phyloP scores from a whole-genome alignment of 2,797 vertebrate species.

The Poecilia wingei region DNA sequence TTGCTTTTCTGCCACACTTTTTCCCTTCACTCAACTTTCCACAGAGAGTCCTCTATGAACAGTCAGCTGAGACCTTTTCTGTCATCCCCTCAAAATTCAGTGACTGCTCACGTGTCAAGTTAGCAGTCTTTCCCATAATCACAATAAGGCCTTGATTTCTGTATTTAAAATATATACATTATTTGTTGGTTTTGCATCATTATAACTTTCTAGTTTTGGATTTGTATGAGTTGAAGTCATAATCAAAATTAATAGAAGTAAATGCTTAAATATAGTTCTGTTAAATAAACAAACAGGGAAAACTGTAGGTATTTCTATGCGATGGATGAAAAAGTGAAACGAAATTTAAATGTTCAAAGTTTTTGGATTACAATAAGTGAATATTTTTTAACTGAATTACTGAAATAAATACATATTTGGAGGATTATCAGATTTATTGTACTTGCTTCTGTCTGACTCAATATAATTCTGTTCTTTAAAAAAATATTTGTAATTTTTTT shows the following conservation, averaged over 20 bases:
- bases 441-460: background rate
- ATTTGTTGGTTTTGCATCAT: background rate
- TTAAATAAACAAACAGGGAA: no score
- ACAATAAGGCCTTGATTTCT: background rate
- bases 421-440: background rate
- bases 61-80: background rate
- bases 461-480: background rate
- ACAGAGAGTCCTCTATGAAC: background rate
- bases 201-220: background rate
- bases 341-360: no score
- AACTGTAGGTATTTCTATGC: no score
- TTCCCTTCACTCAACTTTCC: background rate
- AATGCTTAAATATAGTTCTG: no score
- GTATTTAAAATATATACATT: background rate
- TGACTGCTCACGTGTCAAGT: background rate
- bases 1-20: background rate
- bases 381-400: background rate
- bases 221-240: background rate
- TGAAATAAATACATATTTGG: background rate
- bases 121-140: background rate
- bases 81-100: background rate
- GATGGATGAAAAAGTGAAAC: no score
- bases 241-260: background rate
- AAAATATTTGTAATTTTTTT: background rate
- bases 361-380: no score